Conservation (phyloP, 2,888 invertebrate species). For the Aplocera efformata region DNA sequence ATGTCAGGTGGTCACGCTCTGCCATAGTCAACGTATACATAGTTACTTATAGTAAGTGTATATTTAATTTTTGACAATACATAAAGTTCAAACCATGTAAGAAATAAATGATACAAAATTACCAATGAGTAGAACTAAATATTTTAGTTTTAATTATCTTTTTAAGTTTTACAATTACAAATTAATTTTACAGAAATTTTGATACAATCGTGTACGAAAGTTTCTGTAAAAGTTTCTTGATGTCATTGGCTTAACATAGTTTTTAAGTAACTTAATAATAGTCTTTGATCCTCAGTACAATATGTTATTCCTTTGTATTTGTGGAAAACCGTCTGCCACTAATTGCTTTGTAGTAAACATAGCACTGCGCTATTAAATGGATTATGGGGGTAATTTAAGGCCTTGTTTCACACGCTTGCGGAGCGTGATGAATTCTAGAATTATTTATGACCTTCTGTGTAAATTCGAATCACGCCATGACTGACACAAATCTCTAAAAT, state of each 20-base stretch:
- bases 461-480: background rate
- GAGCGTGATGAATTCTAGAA: background rate
- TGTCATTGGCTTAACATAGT: too few relatives aligned
- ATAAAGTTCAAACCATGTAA: too few relatives aligned
- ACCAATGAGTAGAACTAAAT: too few relatives aligned
- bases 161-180: background rate
- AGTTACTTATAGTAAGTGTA: too few relatives aligned
- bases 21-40: too few relatives aligned
- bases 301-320: conserved; percentile 5
- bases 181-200: too few relatives aligned
- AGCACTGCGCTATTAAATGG: conserved; percentile 20
- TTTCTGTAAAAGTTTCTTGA: background rate
- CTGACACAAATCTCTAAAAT: too few relatives aligned
- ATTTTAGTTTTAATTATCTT: too few relatives aligned
- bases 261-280: background rate
- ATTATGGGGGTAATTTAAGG: conserved; percentile 19
- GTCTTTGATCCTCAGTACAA: conserved; percentile 2
- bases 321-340: conserved; percentile 21
- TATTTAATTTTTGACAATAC: too few relatives aligned
- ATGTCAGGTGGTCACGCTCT: too few relatives aligned
- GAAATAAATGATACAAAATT: too few relatives aligned
- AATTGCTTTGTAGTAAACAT: conserved; percentile 21
- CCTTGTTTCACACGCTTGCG: conserved; percentile 4
- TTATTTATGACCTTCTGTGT: background rate
- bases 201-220: too few relatives aligned